Base-by-base conservation (phyloP, 2,797 vertebrate genomes). In the Esox masquinongy region DNA sequence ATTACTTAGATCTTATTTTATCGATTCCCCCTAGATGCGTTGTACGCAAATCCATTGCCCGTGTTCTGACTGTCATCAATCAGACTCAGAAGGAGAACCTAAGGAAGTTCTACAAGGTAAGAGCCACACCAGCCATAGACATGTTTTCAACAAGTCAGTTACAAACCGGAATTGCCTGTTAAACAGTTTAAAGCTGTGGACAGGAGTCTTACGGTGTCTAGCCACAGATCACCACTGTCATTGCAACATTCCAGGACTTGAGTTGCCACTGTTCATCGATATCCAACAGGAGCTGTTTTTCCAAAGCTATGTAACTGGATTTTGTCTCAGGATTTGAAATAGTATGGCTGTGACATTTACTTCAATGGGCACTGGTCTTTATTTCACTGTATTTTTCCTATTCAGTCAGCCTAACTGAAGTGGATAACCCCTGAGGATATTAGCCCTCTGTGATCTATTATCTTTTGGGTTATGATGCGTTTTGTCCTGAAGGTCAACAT, bases 11-110 rank as follows among this genome's bases (percentile, higher is more conserved):
- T 14, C 6, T 61, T 61, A 7, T 31, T 64, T 64, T 19, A 0
- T 70, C 59, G 72, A 5, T 16, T 49, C 4, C 77, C 74, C 69
- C 1, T 86, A 99, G 98, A 84, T 96, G 98, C 0, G 98, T 99
- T 74, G 97, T 99, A 72, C 96, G 98, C 2, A 99, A 99, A 79
- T 99, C 98, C 79, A 99, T 99, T 0, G 98, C 98, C 89, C 93
- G 98, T 79, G 98, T 99, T 50, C 86, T 99, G 73, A 99, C 98
- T 1, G 98, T 99, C 53, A 99, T 99, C 92, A 99, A 99, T 87
- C 98, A 99, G 94, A 99, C 98, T 16, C 98, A 99, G 91, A 99
- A 99, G 74, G 98, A 99, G 92, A 99, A 99, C 83, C 88, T 99
- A 88, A 95, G 98, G 89, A 99, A 99, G 80, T 99, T 99, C 84